These are phyloP conservation scores for Philereme vetulata DNA, from an alignment of 2,888 invertebrate genomes.

Conservation along the genomic window DNA sequence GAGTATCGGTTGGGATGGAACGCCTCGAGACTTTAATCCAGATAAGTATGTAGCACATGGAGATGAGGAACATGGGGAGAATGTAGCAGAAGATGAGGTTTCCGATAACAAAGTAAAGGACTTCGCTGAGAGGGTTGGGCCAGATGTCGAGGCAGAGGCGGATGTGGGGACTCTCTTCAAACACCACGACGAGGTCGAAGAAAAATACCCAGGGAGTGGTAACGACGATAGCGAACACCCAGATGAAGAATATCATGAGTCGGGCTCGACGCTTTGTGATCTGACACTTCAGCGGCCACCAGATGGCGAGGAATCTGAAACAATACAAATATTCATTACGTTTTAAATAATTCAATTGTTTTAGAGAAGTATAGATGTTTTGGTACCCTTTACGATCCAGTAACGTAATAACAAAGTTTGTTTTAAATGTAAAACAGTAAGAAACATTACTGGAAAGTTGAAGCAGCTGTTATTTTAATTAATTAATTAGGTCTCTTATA, in stretches of 20 bases:
- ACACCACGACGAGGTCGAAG: constrained; percentile 91
- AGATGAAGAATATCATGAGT: constrained; percentile 94
- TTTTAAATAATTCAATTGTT: too few relatives aligned
- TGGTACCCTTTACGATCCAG: too few relatives aligned
- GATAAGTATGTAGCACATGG: constrained; percentile 95
- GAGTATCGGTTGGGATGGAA: constrained; percentile 94
- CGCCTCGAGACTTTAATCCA: constrained; percentile 96
- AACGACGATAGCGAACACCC: constrained; percentile 93
- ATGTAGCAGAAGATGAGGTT: constrained; percentile 96
- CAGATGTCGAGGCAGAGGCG: constrained; percentile 92
- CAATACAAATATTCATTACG: constrained; percentile 50
- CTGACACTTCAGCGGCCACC: constrained; percentile 96
- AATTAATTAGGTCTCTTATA: too few relatives aligned
- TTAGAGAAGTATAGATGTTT: too few relatives aligned
- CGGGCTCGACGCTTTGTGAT: constrained; percentile 95
- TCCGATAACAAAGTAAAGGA: constrained; percentile 93
- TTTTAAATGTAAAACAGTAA: too few relatives aligned
- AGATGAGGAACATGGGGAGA: constrained; percentile 94
- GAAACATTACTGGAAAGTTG: too few relatives aligned
- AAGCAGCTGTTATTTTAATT: too few relatives aligned
- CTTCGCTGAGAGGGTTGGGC: constrained; percentile 92
- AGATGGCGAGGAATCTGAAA: constrained; percentile 97
- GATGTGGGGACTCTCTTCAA: constrained; percentile 89
- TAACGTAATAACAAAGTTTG: too few relatives aligned
- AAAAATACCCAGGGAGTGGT: constrained; percentile 96